A percentile compares a stretch with the other conserved stretches of the same genome.
Conservation (phyloP, 23 tunicate species). For the Diplosoma virens region DNA sequence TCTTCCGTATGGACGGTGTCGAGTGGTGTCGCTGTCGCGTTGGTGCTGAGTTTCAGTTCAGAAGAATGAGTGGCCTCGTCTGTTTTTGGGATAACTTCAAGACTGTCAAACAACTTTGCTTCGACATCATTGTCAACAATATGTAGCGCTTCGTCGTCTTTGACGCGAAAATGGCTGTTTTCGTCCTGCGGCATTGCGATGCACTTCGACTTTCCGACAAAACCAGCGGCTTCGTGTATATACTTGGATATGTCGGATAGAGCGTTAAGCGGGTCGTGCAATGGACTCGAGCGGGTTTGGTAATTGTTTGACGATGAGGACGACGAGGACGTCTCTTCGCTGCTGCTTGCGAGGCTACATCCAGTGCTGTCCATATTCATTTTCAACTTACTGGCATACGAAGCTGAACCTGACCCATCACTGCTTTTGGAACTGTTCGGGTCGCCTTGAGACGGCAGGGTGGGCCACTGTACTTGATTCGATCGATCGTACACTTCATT, state of each 20-base stretch:
- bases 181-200: too few species aligned
- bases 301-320: constrained; percentile 37
- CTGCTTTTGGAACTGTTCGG: background rate
- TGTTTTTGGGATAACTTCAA: too few species aligned
- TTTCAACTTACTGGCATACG: constrained; percentile 64
- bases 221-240: constrained; percentile 5
- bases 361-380: constrained; percentile 57
- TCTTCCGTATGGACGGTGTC: too few species aligned
- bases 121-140: too few species aligned
- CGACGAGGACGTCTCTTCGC: constrained; percentile 32
- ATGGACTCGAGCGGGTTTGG: constrained; percentile 2
- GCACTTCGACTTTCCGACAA: too few species aligned
- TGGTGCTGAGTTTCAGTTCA: too few species aligned
- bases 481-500: constrained; percentile 9
- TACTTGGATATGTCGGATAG: background rate
- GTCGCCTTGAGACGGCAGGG: constrained; percentile 8
- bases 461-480: constrained; percentile 30
- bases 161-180: too few species aligned
- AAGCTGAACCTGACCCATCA: background rate
- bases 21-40: too few species aligned
- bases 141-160: too few species aligned
- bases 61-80: too few species aligned
- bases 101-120: too few species aligned
- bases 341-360: constrained; percentile 57
- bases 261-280: background rate